Evolutionary conservation across 2,113 vertebrate species (phyloP), one percentile per base, ranked within the genome.

Genomic region (Eira barbara): DNA sequence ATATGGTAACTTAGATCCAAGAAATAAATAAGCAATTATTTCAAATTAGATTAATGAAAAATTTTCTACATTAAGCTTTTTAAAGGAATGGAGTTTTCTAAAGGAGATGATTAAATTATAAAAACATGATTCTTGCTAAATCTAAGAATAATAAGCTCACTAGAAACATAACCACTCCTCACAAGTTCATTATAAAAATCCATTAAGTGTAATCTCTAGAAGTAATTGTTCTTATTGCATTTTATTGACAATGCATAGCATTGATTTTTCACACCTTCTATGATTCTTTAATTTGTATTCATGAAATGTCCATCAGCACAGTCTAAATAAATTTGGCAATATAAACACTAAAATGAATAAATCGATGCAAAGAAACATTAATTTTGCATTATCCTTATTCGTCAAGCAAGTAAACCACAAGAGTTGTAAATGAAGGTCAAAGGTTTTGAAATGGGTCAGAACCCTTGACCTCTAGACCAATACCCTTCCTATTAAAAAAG

Each of bases 271-370:
- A 99, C 99, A 99, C 99, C 98, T 99, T 99, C 99, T 99, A 99
- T 99, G 99, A 99, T 99, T 99, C 99, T 99, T 98, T 99, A 99
- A 99, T 99, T 99, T 99, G 99, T 99, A 99, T 99, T 99, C 99
- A 99, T 99, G 99, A 99, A 99, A 99, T 98, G 98, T 99, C 99
- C 98, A 99, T 99, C 99, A 99, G 99, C 98, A 98, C 97, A 98
- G 98, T 98, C 99, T 99, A 99, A 99, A 99, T 99, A 99, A 99
- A 99, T 99, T 99, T 99, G 99, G 99, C 99, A 99, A 99, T 99
- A 99, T 98, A 99, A 98, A 98, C 98, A 99, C 98, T 99, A 99
- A 99, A 98, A 98, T 97, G 98, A 99, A 99, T 98, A 98, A 99
- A 99, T 99, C 99, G 98, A 99, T 99, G 99, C 98, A 99, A 99